A percentile compares a stretch with the other conserved stretches of the same genome.
phyloP scores from a whole-genome alignment of 1,140 invertebrate genomes.

The Neodiprion virginianus region DNA sequence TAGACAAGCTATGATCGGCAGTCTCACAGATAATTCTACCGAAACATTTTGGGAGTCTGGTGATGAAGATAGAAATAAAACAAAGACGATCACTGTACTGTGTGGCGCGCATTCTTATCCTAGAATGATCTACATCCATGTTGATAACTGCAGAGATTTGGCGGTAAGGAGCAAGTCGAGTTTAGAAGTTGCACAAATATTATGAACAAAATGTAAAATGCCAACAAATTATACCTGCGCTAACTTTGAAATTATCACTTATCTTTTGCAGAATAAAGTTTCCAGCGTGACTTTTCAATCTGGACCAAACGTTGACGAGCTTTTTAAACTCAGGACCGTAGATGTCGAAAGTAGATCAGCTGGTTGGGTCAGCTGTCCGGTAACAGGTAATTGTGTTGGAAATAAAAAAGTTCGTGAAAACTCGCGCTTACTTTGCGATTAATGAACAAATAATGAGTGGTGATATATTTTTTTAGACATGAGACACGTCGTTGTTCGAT shows the following conservation, averaged over 20 bases:
- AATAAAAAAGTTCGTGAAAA: no score
- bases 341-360: slow-evolving; percentile 84
- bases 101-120: slow-evolving; percentile 67
- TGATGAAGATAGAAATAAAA: slow-evolving; percentile 93
- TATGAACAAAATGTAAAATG: neutral
- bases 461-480: slow-evolving; percentile 50
- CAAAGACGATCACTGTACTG: slow-evolving; percentile 76
- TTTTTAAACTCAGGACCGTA: slow-evolving; percentile 78
- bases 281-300: slow-evolving; percentile 82
- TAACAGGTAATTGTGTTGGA: slow-evolving; percentile 66
- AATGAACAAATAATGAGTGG: no score
- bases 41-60: slow-evolving; percentile 99
- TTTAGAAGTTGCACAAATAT: slow-evolving; percentile 8
- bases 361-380: slow-evolving; percentile 86
- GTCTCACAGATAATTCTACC: slow-evolving; percentile 91
- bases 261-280: slow-evolving; percentile 83
- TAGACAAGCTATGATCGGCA: slow-evolving; percentile 90
- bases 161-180: slow-evolving; percentile 67
- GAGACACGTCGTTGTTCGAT: slow-evolving; percentile 67
- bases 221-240: slow-evolving; percentile 3
- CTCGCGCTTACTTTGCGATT: no score
- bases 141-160: slow-evolving; percentile 92
- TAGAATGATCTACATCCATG: slow-evolving; percentile 81
- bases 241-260: slow-evolving; percentile 19
- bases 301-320: slow-evolving; percentile 80